Evolutionary conservation across 2,113 vertebrate genomes (phyloP).

Genomic region (Phyllostomus discolor): DNA sequence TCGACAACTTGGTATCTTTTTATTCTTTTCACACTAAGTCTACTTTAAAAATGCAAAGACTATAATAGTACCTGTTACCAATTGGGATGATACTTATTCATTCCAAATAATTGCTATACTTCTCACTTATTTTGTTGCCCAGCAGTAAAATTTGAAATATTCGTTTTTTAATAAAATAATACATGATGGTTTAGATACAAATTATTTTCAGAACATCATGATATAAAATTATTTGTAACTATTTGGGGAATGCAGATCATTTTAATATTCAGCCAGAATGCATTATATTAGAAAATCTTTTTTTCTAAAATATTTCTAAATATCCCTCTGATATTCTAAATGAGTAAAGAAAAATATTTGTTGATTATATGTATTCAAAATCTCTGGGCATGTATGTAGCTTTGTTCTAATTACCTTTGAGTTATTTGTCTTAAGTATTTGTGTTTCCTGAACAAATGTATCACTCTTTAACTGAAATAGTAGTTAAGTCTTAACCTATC

Average conservation of each 20-base stretch:
- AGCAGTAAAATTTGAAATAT: neutral
- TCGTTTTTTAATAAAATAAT: neutral
- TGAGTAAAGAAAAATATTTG: conserved; percentile 35
- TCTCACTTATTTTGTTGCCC: neutral
- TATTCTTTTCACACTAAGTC: neutral
- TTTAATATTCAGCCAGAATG: neutral
- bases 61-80: neutral
- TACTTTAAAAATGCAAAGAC: neutral
- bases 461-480: conserved; percentile 36
- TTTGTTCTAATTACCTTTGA: conserved; percentile 13
- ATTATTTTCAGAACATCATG: neutral
- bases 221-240: neutral
- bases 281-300: neutral
- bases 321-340: conserved; percentile 28
- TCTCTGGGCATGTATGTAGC: neutral
- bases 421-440: conserved; percentile 14
- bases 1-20: neutral
- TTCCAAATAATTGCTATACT: neutral
- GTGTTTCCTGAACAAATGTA: conserved; percentile 29
- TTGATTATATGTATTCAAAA: neutral
- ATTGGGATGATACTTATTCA: conserved; percentile 1
- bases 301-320: conserved; percentile 31
- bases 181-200: neutral
- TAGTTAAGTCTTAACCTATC: conserved; percentile 47
- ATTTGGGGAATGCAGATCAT: neutral